Evolutionary conservation across 1,140 invertebrate species (phyloP), one percentile per base, ranked within the genome.

Genomic region (Sesamia nonagrioides): DNA sequence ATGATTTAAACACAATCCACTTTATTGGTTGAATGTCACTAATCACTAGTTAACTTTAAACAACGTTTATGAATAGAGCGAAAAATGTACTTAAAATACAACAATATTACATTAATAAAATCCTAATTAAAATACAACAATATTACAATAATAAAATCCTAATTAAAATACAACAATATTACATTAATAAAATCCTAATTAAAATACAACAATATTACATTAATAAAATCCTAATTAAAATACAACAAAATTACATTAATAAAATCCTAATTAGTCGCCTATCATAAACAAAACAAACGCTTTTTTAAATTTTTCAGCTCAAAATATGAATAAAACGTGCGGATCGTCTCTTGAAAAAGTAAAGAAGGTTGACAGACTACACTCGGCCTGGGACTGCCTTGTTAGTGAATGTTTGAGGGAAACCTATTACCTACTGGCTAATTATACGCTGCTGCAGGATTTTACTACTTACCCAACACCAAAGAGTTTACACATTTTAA

Each of bases 291-390:
- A 35, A 61, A 35, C 58, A 37, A 13, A 5, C 58, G 2, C 58
- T 6, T 61, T 61, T 61, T 35, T 61, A 61, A 60, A 13, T 61
- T 13, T 37, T 33, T 7, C 33, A 61, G 6, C 58, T n/a, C 15
- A 1, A 27, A 45, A 66, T 2, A 61, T 37, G 33, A 48, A 61
- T 37, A 15, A 48, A 68, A 68, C 27, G 27, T 17, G 40, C 42
- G 63, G 42, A 18, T 4, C 11, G 42, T 42, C 63, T 42, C 63
- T 27, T 71, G 48, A 71, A 71, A 71, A 52, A 9, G 6, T 71
- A 71, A 71, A 52, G 48, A 71, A 71, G 18, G 11, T 27, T 71
- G 48, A 27, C 37, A 17, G 66, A 71, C 35, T 52, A 71, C 11
- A 27, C 9, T 18, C 21, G 11, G 48, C 42, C 66, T 69, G 21